Percentiles rank a stretch among this genome's conserved stretches.
Conservation (phyloP, 1,140 invertebrate genomes). For the Macrobrachium nipponense region DNA sequence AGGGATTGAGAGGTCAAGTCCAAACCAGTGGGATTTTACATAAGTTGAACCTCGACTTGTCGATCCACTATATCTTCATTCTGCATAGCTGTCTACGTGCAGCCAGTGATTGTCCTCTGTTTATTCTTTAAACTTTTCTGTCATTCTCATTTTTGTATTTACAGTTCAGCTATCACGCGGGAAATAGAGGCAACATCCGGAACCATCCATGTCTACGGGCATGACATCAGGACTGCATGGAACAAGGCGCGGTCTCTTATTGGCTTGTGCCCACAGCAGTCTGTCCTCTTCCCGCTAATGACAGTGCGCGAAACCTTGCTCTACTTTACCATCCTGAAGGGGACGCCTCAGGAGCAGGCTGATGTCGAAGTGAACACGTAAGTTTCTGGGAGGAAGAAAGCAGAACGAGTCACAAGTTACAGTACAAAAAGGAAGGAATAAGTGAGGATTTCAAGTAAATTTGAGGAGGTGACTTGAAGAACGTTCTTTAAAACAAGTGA, state of each 20-base stretch:
- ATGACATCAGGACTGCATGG: constrained; percentile 50
- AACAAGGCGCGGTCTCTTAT: constrained; percentile 72
- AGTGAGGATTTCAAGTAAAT: too few species aligned
- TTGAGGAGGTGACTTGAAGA: too few species aligned
- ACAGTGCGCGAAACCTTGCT: constrained; percentile 73
- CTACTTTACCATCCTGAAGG: constrained; percentile 70
- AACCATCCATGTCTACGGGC: constrained; percentile 42
- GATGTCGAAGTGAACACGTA: constrained; percentile 65
- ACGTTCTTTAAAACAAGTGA: too few species aligned
- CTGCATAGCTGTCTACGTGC: not conserved
- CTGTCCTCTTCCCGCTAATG: constrained; percentile 74
- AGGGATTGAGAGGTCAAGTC: too few species aligned
- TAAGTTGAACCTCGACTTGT: too few species aligned
- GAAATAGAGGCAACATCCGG: constrained; percentile 51
- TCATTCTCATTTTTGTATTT: not conserved
- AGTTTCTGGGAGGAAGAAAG: not conserved
- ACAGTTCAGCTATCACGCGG: constrained; percentile 36
- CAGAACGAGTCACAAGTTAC: too few species aligned
- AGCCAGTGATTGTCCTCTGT: not conserved
- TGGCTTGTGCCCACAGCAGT: constrained; percentile 78
- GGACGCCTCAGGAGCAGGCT: constrained; percentile 24
- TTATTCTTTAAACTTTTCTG: not conserved
- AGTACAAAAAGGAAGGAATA: too few species aligned
- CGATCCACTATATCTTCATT: too few species aligned
- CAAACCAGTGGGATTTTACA: too few species aligned